phyloP scores from a whole-genome alignment of 2,888 invertebrate genomes.

The Caenorhabditis doughertyi region DNA sequence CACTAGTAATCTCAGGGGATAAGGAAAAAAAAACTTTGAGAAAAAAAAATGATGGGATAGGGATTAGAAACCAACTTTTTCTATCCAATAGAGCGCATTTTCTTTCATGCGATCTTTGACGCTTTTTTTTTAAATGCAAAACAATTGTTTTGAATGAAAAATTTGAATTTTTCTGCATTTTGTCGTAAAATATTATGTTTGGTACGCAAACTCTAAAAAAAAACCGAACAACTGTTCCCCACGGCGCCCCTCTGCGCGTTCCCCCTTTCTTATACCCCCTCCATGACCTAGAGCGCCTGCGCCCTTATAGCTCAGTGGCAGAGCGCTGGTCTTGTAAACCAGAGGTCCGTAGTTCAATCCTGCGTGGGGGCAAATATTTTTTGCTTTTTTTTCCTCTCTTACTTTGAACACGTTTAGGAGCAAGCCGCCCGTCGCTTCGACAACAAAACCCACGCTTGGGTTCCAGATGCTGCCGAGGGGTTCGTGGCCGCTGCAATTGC shows the following conservation, averaged over 20 bases:
- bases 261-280: too few relatives aligned
- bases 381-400: constrained; percentile 17
- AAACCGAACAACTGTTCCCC: too few relatives aligned
- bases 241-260: too few relatives aligned
- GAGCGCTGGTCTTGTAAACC: constrained; percentile 74
- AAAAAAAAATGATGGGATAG: not conserved
- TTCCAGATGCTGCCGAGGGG: constrained; percentile 78
- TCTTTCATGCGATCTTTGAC: too few relatives aligned
- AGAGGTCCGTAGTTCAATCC: constrained; percentile 69
- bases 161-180: too few relatives aligned
- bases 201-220: too few relatives aligned
- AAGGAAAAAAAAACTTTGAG: too few relatives aligned
- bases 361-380: constrained; percentile 41
- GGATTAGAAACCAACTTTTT: not conserved
- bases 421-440: constrained; percentile 78
- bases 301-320: constrained; percentile 73
- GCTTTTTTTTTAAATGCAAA: too few relatives aligned
- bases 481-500: constrained; percentile 77
- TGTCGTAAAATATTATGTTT: too few relatives aligned
- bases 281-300: too few relatives aligned
- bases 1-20: constrained; percentile 10
- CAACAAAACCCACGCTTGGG: constrained; percentile 80
- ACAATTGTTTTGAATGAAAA: too few relatives aligned
- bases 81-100: too few relatives aligned
- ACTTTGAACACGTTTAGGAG: constrained; percentile 70